These are phyloP conservation scores for Tetramorium bicarinatum DNA, from an alignment of 2,888 invertebrate species.

Conservation along the genomic window DNA sequence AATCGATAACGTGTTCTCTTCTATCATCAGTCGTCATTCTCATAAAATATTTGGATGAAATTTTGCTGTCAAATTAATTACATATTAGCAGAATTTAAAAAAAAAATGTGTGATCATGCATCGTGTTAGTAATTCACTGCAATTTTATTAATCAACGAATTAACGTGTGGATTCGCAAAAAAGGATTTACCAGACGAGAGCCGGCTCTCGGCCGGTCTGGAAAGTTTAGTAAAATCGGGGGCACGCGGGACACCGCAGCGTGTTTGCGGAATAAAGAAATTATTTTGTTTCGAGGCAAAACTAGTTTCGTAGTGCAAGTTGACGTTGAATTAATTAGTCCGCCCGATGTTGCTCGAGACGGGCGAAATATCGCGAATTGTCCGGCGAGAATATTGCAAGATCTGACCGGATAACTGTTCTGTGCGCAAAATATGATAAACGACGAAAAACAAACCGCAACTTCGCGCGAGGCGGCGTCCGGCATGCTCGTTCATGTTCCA, in stretches of 20 bases:
- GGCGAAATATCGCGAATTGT: constrained; percentile 42
- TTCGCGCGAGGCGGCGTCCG: constrained; percentile 3
- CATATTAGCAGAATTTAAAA: background rate
- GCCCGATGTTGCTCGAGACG: constrained; percentile 11
- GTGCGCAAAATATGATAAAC: constrained; percentile 4
- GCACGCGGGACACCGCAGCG: background rate
- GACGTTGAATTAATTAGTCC: constrained; percentile 68
- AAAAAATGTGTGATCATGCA: background rate
- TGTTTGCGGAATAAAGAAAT: constrained; percentile 60
- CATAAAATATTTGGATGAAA: background rate
- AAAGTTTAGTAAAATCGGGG: constrained; percentile 65
- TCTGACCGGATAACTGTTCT: constrained; percentile 58
- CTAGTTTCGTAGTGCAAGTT: constrained; percentile 57
- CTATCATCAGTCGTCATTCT: constrained; percentile 19
- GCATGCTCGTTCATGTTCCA: background rate
- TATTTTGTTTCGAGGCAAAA: constrained; percentile 45
- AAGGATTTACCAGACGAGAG: constrained; percentile 11
- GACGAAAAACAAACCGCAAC: constrained; percentile 7
- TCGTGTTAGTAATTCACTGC: background rate
- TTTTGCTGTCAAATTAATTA: background rate
- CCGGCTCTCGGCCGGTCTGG: constrained; percentile 45
- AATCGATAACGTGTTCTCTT: constrained; percentile 68
- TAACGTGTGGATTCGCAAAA: constrained; percentile 57
- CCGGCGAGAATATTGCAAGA: constrained; percentile 20
- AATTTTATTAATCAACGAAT: constrained; percentile 51